These are phyloP conservation scores for Oryctolagus cuniculus DNA, from an alignment of 2,113 vertebrate genomes.

Conservation along the genomic window DNA sequence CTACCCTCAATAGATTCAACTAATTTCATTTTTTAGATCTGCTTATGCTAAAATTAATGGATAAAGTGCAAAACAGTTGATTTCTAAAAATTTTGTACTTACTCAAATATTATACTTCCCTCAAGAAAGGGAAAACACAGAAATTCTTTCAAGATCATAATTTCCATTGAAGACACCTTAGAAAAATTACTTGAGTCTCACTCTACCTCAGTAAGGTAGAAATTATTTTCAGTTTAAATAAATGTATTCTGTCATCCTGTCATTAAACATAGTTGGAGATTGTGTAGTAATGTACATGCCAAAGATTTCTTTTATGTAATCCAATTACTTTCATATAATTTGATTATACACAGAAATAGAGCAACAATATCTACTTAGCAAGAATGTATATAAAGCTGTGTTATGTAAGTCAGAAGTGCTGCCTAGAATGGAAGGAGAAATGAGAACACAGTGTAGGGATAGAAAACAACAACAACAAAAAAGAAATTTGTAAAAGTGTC, in stretches of 20 bases:
- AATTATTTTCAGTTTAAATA: constrained; percentile 49
- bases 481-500: neutral
- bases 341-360: neutral
- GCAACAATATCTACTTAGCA: neutral
- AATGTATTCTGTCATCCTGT: neutral
- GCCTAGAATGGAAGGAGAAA: neutral
- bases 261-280: neutral
- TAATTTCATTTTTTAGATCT: neutral
- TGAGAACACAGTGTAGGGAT: neutral
- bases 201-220: neutral
- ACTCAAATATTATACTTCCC: neutral
- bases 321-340: constrained; percentile 39
- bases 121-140: neutral
- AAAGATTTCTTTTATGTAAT: neutral
- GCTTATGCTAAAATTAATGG: neutral
- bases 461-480: neutral
- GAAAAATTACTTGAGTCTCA: constrained; percentile 54
- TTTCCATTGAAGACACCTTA: constrained; percentile 35
- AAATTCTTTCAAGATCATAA: constrained; percentile 48
- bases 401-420: neutral
- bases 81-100: neutral
- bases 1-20: neutral
- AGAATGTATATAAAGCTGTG: neutral
- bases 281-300: neutral
- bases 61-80: neutral